Percentiles rank a stretch among this genome's conserved stretches.
Evolutionary conservation across 2,113 vertebrate species (phyloP).

Genomic region (Toxotes chatareus): DNA sequence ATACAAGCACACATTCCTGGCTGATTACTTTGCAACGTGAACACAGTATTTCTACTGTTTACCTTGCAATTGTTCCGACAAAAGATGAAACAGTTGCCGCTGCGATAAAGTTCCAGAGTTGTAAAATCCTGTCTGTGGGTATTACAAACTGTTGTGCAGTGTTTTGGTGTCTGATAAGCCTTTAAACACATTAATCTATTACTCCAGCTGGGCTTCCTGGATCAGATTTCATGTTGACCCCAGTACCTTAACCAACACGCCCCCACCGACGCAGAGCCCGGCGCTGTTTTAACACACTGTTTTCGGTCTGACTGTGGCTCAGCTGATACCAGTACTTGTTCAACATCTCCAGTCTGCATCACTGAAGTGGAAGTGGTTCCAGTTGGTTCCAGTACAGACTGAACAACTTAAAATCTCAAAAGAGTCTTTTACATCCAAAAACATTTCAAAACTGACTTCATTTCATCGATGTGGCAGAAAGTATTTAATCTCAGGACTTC

Average conservation of each 20-base stretch:
- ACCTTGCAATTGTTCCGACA: background rate
- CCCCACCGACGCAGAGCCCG: background rate
- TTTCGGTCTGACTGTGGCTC: background rate
- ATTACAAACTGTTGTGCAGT: background rate
- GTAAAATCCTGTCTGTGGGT: background rate
- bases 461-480: background rate
- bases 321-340: background rate
- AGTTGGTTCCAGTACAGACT: background rate
- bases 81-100: conserved; percentile 3
- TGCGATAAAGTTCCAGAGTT: background rate
- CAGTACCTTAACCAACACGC: conserved; percentile 10
- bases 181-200: conserved; percentile 9
- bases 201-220: conserved; percentile 10
- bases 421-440: background rate
- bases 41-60: background rate
- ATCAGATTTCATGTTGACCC: conserved; percentile 30
- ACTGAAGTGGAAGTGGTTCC: background rate
- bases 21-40: background rate
- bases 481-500: conserved; percentile 15
- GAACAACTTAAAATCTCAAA: background rate
- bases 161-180: conserved; percentile 15
- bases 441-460: background rate
- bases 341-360: background rate
- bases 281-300: background rate
- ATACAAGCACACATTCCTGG: background rate